Percentiles rank a stretch among this genome's conserved stretches.
Conservation (phyloP, 2,888 invertebrate species). For the Stenurella melanura region DNA sequence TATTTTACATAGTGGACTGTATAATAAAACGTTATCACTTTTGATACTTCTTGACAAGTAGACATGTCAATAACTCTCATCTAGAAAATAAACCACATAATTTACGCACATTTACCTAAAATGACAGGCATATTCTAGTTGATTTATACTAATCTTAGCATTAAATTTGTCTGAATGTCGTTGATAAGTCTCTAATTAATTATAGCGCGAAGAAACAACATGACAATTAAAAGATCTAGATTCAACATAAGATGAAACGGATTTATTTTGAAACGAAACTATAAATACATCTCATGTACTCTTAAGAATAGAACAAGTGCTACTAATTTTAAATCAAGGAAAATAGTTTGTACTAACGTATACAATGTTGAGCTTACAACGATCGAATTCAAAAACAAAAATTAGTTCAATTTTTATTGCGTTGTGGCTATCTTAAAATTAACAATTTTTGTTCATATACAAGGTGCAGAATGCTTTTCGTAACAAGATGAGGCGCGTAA, state of each 20-base stretch:
- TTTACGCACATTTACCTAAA: constrained; percentile 3
- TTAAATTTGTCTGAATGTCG: constrained; percentile 29
- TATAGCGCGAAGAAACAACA: constrained; percentile 25
- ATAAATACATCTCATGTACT: constrained; percentile 44
- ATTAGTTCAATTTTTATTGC: neutral
- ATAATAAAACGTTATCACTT: no score
- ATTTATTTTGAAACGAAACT: constrained; percentile 42
- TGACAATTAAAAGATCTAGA: constrained; percentile 29
- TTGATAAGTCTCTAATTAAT: constrained; percentile 29
- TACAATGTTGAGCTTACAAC: constrained; percentile 3
- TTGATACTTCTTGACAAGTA: no score
- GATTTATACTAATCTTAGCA: constrained; percentile 28
- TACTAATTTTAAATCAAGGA: constrained; percentile 47
- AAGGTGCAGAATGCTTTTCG: no score
- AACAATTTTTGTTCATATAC: no score
- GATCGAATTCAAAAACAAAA: neutral
- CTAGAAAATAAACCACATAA: neutral
- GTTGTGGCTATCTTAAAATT: no score
- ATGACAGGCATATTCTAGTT: neutral
- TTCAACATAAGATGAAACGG: constrained; percentile 36
- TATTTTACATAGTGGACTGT: neutral
- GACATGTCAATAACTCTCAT: neutral
- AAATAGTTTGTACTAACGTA: constrained; percentile 45
- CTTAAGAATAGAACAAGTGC: constrained; percentile 48
- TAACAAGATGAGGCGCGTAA: no score